Base-by-base conservation (phyloP, 2,797 vertebrate species). In the Adelosebastes latens region DNA sequence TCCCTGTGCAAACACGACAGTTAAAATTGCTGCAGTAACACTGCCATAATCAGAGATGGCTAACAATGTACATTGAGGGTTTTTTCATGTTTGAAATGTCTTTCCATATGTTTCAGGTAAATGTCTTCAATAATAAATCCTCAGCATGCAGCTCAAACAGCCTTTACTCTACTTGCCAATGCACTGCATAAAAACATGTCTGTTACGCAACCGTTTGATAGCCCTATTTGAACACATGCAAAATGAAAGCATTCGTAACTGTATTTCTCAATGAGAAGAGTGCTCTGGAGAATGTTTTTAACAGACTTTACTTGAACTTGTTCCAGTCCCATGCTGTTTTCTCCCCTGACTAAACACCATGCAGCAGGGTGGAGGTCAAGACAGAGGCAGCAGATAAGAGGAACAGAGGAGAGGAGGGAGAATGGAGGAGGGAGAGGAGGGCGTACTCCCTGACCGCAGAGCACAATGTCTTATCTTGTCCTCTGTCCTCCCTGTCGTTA, bases 401-500 rank as follows among this genome's bases (percentile, higher is more conserved):
- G 89, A 79, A 91, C 79, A 81, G 87, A 86, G 61, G 77, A 89
- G 87, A 88, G 53, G 71, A 86, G 84, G 73, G 73, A 84, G 85
- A 83, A 80, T 61, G 69, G 75, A 80, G 81, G 86, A 80, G 85
- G 80, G 75, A 82, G 77, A 77, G 84, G 75, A 89, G 88, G 91
- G 87, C 80, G 84, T 91, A 81, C 92, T 92, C 93, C 85, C 88
- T 89, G 88, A 91, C 92, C 71, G 20, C 85, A 84, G 59, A 89
- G 86, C 88, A 89, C 85, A 91, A 87, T 85, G 88, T 92, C 88
- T 95, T 94, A 95, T 95, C 94, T 94, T 93, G 91, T 92, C 89
- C 87, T 90, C 87, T 80, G 87, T 90, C 89, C 91, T 93, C 86
- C 85, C 80, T 67, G 84, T 82, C 34, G 56, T 93, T 92, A 94